phyloP scores from a whole-genome alignment of 2,888 invertebrate species.

The Nemotelus nigrinus region DNA sequence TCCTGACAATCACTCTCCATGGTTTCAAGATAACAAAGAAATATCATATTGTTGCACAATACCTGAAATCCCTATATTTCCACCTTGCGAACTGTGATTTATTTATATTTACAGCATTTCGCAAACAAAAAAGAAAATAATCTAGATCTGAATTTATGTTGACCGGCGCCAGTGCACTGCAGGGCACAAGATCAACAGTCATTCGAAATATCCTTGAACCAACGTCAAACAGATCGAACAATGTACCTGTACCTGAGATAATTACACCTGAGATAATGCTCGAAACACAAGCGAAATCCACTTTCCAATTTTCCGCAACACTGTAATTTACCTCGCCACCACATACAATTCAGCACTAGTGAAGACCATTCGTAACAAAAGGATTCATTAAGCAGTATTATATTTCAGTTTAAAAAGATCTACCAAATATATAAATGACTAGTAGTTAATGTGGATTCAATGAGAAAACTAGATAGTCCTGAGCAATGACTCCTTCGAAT shows the following conservation, averaged over 20 bases:
- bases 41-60: too few species aligned
- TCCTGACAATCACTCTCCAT: too few species aligned
- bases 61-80: too few species aligned
- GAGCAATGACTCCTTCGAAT: too few species aligned
- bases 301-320: background rate
- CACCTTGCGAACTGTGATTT: too few species aligned
- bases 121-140: background rate
- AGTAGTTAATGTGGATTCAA: background rate
- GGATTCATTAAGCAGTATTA: background rate
- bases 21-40: too few species aligned
- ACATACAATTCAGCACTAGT: background rate
- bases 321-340: background rate
- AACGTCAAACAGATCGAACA: background rate
- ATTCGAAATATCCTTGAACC: background rate
- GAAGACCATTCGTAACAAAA: background rate
- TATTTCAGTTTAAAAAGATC: background rate
- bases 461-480: too few species aligned
- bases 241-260: background rate
- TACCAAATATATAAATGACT: background rate
- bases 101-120: too few species aligned
- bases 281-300: background rate
- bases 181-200: background rate
- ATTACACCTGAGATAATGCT: conserved; percentile 10
- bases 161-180: conserved; percentile 10
- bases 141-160: background rate